phyloP scores from a whole-genome alignment of 2,113 vertebrate genomes.

The Excalfactoria chinensis region DNA sequence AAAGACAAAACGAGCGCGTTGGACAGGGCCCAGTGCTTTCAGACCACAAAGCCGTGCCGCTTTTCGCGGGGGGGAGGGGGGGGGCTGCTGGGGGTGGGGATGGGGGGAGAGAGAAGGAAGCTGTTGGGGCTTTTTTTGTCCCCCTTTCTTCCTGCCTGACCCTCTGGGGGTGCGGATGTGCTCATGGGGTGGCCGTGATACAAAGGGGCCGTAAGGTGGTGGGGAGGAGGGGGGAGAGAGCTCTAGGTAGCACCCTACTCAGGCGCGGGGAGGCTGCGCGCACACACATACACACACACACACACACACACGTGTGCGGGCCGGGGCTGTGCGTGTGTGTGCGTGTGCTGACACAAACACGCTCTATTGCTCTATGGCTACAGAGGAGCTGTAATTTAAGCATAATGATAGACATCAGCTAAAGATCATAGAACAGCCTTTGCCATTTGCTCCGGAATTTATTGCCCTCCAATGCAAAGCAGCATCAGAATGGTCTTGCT shows the following conservation, averaged over 20 bases:
- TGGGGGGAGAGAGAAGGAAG: too few relatives aligned
- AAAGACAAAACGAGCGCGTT: conserved; percentile 70
- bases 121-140: neutral
- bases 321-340: neutral
- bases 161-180: neutral
- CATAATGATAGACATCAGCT: conserved; percentile 18
- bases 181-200: neutral
- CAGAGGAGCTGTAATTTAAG: neutral
- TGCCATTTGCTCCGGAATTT: conserved; percentile 54
- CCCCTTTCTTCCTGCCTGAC: neutral
- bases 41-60: conserved; percentile 39
- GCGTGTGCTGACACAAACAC: conserved; percentile 2
- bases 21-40: conserved; percentile 63
- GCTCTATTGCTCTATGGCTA: neutral
- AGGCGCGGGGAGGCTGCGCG: neutral
- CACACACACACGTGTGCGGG: neutral
- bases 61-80: neutral
- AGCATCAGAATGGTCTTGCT: neutral
- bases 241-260: neutral
- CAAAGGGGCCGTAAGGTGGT: neutral
- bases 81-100: neutral
- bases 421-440: conserved; percentile 30
- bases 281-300: neutral
- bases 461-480: conserved; percentile 38
- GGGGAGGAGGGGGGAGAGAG: neutral